Conservation (phyloP, 2,113 vertebrate species). For the Mirounga angustirostris region DNA sequence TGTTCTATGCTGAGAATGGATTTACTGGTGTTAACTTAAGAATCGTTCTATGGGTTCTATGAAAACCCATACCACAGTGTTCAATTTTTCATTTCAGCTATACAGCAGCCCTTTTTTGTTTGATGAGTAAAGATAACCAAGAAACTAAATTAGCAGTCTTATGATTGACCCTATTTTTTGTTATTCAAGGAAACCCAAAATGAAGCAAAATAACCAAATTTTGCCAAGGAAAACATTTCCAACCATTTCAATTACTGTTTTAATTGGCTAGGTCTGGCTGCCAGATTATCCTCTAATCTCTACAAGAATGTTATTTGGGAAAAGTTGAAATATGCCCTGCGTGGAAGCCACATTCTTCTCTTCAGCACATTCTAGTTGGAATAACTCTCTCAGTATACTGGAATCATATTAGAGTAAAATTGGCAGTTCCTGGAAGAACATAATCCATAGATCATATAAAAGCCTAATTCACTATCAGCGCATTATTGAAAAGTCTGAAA, state of each 20-base stretch:
- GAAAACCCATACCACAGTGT: neutral
- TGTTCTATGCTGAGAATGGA: constrained; percentile 67
- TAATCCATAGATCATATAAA: constrained; percentile 66
- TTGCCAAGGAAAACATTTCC: constrained; percentile 89
- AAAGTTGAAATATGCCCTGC: constrained; percentile 86
- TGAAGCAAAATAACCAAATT: constrained; percentile 79
- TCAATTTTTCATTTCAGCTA: constrained; percentile 71
- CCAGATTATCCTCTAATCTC: constrained; percentile 90
- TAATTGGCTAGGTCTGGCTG: constrained; percentile 86
- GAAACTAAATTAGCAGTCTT: constrained; percentile 80
- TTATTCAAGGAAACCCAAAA: constrained; percentile 82
- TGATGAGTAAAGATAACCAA: constrained; percentile 73
- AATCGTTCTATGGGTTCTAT: constrained; percentile 74
- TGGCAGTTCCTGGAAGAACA: constrained; percentile 54
- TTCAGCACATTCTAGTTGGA: constrained; percentile 77
- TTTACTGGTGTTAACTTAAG: constrained; percentile 78
- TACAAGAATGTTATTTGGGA: constrained; percentile 90
- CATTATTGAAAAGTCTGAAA: constrained; percentile 74
- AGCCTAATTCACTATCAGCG: constrained; percentile 55
- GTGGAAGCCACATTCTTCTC: constrained; percentile 79
- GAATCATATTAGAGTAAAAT: constrained; percentile 71
- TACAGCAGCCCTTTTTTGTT: constrained; percentile 71
- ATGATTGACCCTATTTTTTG: constrained; percentile 78
- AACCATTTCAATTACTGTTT: constrained; percentile 89
- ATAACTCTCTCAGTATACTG: constrained; percentile 48